A percentile compares a stretch with the other conserved stretches of the same genome.
phyloP scores from a whole-genome alignment of 2,888 invertebrate species.

The Oscheius sp. region DNA sequence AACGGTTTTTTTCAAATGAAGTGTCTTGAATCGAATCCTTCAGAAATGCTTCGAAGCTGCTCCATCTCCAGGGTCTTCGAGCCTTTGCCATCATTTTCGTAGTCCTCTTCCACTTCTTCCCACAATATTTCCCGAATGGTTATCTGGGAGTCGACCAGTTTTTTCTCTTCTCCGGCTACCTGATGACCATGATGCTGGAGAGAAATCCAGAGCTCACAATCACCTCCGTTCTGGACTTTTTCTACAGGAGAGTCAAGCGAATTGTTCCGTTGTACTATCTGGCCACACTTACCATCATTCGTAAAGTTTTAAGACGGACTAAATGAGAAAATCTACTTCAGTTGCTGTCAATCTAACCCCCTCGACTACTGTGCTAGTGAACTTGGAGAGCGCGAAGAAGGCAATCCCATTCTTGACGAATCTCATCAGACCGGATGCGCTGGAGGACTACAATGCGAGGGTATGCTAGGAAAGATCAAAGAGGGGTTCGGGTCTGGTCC shows the following conservation, averaged over 20 bases:
- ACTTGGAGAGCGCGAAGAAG: no score
- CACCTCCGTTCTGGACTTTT: not conserved
- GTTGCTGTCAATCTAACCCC: no score
- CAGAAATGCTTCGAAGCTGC: not conserved
- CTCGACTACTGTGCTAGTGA: no score
- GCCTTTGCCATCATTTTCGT: conserved; percentile 14
- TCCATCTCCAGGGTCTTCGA: conserved; percentile 26
- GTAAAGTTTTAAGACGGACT: not conserved
- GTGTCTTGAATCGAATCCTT: no score
- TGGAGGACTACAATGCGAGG: no score
- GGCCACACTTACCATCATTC: not conserved
- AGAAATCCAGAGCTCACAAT: not conserved
- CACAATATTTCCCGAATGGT: conserved; percentile 24
- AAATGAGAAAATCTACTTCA: no score
- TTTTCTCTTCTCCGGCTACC: conserved; percentile 21
- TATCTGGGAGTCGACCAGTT: conserved; percentile 30
- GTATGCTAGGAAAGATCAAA: no score
- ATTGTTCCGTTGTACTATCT: conserved; percentile 23
- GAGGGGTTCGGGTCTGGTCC: no score
- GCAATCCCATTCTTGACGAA: no score
- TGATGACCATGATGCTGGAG: conserved; percentile 18
- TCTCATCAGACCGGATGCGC: no score
- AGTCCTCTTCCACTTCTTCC: conserved; percentile 25
- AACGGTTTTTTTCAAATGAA: no score
- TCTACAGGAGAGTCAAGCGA: conserved; percentile 15